Base-by-base conservation (phyloP, 2,888 invertebrate species). In the Ormyrus nitidulus region DNA sequence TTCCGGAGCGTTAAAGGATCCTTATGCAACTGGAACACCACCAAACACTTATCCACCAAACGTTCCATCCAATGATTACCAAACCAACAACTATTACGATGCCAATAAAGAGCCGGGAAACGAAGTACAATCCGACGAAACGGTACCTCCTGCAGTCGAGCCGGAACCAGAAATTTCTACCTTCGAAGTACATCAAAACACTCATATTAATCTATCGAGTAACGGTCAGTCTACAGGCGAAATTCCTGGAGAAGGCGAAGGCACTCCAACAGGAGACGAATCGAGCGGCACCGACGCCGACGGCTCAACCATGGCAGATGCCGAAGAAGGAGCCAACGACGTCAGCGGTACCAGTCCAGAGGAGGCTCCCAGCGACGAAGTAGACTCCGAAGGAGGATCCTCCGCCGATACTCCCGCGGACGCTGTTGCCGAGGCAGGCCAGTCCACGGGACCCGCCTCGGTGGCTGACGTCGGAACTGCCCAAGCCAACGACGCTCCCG, bases 121-220 rank as follows among this genome's bases (percentile, higher is more conserved):
- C 53, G 34, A 82, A 58, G 8, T 48, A 9, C 77, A 76, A 59
- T 61, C 77, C 5, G 70, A 79, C 56, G 48, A 56, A 51, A 2
- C 65, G 5, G 66, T 6, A 8, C n/a, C 46, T 51, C 6, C 66
- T 44, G 53, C 53, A 4, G 6, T 13, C n/a, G 56, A 56, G 8
- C 70, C 61, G 6, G 61, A 56, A 13, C 58, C 78, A n/a, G 77
- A 84, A 44, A 68, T 83, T n/a, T 80, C 84, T 7, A 84, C 83
- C 0, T 79, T 87, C 6, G 85, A 88, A 48, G 84, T 89, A 0
- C 82, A 86, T 9, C 88, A 89, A 65, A 86, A 85, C 0, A 88
- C 89, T 5, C 85, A 88, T 11, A 88, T 89, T 49, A 88, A 85
- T n/a, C 80, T 86, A n/a, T 83, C 75, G 19, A 81, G 54, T 0